Evolutionary conservation across 92 coral and sea anemone genomes (phyloP).

Genomic region (Virgularia gustaviana): DNA sequence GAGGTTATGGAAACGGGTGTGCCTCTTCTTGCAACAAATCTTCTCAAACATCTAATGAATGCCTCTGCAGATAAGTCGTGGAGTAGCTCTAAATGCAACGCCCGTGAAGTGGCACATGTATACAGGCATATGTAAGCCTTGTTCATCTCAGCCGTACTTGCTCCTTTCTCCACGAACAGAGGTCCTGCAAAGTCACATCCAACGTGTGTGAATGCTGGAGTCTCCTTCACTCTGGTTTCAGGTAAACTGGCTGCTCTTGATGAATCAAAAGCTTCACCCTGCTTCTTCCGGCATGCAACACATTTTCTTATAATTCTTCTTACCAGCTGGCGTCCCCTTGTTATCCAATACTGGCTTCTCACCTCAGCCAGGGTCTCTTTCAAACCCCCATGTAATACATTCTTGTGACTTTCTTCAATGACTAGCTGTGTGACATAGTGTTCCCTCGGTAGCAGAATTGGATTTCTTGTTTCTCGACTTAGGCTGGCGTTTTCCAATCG

Average conservation of each 20-base stretch:
- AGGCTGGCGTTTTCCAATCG: slow-evolving; percentile 43
- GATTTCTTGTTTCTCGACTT: slow-evolving; percentile 28
- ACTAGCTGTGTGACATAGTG: slow-evolving; percentile 48
- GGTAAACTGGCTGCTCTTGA: slow-evolving; percentile 10
- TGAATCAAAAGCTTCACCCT: neutral
- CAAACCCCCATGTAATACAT: slow-evolving; percentile 34
- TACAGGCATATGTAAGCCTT: slow-evolving; percentile 52
- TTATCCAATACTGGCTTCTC: slow-evolving; percentile 35
- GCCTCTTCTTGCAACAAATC: slow-evolving; percentile 51
- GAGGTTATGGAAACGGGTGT: slow-evolving; percentile 44
- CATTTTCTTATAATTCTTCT: slow-evolving; percentile 7
- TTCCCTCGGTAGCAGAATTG: slow-evolving; percentile 52
- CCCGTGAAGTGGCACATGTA: slow-evolving; percentile 54
- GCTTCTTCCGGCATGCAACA: slow-evolving; percentile 19
- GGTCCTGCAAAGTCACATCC: slow-evolving; percentile 25
- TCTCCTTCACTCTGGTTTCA: slow-evolving; percentile 8
- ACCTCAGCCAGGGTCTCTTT: slow-evolving; percentile 42
- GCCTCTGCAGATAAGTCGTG: slow-evolving; percentile 47
- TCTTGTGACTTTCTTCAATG: slow-evolving; percentile 39
- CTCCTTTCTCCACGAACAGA: slow-evolving; percentile 14
- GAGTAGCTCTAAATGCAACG: slow-evolving; percentile 51
- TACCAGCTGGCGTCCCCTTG: slow-evolving; percentile 28
- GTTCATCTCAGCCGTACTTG: slow-evolving; percentile 28
- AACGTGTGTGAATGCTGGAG: neutral
- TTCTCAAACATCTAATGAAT: slow-evolving; percentile 49